These are phyloP conservation scores for Acheta domesticus DNA, from an alignment of 2,888 invertebrate species.

Conservation along the genomic window DNA sequence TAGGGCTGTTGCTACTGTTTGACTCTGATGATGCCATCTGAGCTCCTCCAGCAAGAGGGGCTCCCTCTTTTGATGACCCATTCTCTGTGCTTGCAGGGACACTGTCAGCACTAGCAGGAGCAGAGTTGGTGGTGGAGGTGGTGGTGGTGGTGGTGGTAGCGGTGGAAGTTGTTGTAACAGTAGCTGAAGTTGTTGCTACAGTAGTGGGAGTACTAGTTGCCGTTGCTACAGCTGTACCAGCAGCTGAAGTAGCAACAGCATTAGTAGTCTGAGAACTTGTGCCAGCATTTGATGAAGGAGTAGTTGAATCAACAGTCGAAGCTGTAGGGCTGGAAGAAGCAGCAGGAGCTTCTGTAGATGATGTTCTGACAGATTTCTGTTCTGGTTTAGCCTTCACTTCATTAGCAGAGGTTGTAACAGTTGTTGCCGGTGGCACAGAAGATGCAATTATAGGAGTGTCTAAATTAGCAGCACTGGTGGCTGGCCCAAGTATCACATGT, in stretches of 20 bases:
- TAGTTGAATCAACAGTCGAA: not conserved
- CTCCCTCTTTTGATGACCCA: conserved; percentile 43
- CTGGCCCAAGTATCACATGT: conserved; percentile 60
- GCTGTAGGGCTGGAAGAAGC: not conserved
- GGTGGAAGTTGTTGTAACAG: conserved; percentile 31
- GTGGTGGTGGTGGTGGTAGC: conserved; percentile 26
- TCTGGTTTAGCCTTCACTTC: no score
- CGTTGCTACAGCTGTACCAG: conserved; percentile 2
- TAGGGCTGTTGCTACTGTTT: conserved; percentile 38
- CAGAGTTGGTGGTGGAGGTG: not conserved
- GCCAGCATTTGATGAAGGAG: not conserved
- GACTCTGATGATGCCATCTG: conserved; percentile 33
- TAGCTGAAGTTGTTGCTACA: conserved; percentile 27
- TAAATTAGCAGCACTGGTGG: conserved; percentile 33
- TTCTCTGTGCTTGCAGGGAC: conserved; percentile 42
- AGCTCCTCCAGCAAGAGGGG: conserved; percentile 9
- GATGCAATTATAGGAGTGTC: conserved; percentile 53
- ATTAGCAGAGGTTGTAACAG: conserved; percentile 43
- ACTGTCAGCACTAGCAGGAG: no score
- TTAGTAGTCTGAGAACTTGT: conserved; percentile 30
- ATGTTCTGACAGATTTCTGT: not conserved
- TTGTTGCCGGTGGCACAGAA: conserved; percentile 52
- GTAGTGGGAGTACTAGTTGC: not conserved
- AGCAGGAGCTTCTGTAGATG: not conserved
- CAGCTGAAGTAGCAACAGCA: conserved; percentile 47